Evolutionary conservation across 2,888 invertebrate species (phyloP).

Genomic region (Altica lythri): DNA sequence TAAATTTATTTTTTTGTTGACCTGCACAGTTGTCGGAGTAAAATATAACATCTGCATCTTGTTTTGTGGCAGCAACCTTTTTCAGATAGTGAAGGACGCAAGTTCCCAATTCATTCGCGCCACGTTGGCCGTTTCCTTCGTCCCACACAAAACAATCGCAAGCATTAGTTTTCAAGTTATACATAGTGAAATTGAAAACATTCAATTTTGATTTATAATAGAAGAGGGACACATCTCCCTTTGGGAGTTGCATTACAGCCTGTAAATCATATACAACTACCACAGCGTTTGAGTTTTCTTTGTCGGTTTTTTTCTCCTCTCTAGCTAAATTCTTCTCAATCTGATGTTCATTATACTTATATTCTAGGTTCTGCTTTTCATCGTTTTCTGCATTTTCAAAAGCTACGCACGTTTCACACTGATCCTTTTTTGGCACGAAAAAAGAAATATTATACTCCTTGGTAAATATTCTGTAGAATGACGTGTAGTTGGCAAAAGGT

Average conservation of each 20-base stretch:
- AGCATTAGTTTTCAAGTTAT: neutral
- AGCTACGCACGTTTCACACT: neutral
- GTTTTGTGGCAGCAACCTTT: neutral
- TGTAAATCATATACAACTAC: constrained; percentile 30
- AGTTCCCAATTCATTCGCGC: constrained; percentile 7
- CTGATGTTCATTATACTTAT: no score
- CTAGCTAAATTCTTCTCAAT: constrained; percentile 12
- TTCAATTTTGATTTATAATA: constrained; percentile 20
- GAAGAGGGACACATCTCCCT: constrained; percentile 19
- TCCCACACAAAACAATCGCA: neutral
- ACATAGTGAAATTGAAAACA: constrained; percentile 6
- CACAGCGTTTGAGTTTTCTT: neutral
- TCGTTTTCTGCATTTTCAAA: neutral
- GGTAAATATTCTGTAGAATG: neutral
- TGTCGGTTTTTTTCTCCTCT: constrained; percentile 13
- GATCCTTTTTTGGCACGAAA: neutral
- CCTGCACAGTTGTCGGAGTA: neutral
- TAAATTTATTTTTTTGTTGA: neutral
- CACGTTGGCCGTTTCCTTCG: neutral
- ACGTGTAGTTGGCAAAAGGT: neutral
- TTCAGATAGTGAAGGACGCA: neutral
- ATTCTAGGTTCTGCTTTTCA: no score
- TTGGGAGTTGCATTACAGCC: constrained; percentile 22
- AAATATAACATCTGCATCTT: neutral
- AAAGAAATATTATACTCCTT: neutral